Evolutionary conservation across 2,888 invertebrate species (phyloP).

Genomic region (Agonopterix alstromeriana): DNA sequence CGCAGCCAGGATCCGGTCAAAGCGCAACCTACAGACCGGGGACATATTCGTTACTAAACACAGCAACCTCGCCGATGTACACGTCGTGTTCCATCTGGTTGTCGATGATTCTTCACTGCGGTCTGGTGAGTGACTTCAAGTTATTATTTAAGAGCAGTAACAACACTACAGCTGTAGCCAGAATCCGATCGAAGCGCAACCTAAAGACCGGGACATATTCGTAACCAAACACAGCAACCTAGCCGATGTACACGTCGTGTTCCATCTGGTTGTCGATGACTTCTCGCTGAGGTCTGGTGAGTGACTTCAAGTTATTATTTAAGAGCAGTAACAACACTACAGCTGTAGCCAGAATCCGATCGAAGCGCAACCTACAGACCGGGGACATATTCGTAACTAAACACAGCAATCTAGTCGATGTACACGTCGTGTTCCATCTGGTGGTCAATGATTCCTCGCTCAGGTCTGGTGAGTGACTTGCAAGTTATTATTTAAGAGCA

Average conservation of each 20-base stretch:
- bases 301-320: too few relatives aligned
- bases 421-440: constrained; percentile 97
- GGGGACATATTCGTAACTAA: constrained; percentile 92
- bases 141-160: too few relatives aligned
- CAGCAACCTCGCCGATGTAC: constrained; percentile 95
- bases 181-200: constrained; percentile 78
- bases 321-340: neutral
- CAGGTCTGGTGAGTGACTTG: constrained; percentile 33
- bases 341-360: constrained; percentile 58
- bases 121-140: constrained; percentile 24
- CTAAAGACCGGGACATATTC: constrained; percentile 91
- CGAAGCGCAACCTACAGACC: constrained; percentile 80
- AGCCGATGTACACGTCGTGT: constrained; percentile 95
- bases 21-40: constrained; percentile 84
- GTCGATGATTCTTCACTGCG: constrained; percentile 84
- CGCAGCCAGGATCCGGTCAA: constrained; percentile 65
- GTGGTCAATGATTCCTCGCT: constrained; percentile 87
- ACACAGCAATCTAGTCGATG: constrained; percentile 96
- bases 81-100: constrained; percentile 97
- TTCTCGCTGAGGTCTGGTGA: constrained; percentile 56
- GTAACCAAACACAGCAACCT: constrained; percentile 95
- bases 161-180: too few relatives aligned
- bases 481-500: too few relatives aligned
- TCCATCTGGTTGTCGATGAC: constrained; percentile 96
- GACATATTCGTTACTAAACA: constrained; percentile 92